Conservation (phyloP, 2,113 vertebrate genomes). For the Struthidea cinerea region DNA sequence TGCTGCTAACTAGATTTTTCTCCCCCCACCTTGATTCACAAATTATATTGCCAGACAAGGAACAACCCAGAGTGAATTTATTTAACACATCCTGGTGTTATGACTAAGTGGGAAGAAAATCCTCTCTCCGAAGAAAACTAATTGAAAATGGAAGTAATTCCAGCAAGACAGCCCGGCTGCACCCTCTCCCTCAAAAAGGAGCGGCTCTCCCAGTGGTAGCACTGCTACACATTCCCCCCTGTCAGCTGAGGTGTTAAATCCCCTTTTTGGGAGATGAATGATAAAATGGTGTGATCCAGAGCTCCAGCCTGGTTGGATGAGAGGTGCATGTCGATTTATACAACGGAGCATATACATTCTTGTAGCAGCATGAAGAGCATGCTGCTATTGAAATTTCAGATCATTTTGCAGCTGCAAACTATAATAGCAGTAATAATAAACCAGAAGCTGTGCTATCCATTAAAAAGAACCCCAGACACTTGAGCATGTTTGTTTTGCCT, state of each 20-base stretch:
- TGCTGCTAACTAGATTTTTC: slow-evolving; percentile 38
- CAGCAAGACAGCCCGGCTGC: neutral
- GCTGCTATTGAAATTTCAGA: slow-evolving; percentile 65
- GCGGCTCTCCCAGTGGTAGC: neutral
- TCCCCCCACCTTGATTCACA: slow-evolving; percentile 1
- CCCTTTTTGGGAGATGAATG: slow-evolving; percentile 24
- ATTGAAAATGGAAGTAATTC: slow-evolving; percentile 24
- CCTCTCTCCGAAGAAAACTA: slow-evolving; percentile 13
- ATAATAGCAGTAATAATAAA: slow-evolving; percentile 65
- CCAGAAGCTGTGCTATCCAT: slow-evolving; percentile 63
- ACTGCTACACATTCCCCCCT: neutral
- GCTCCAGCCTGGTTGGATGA: slow-evolving; percentile 54
- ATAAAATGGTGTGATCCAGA: slow-evolving; percentile 34
- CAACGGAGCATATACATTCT: neutral
- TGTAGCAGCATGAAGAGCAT: slow-evolving; percentile 52
- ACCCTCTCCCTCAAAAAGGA: neutral
- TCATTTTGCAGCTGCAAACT: slow-evolving; percentile 64
- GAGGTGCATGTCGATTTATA: slow-evolving; percentile 14
- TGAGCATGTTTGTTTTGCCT: slow-evolving; percentile 48
- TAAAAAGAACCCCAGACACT: slow-evolving; percentile 61
- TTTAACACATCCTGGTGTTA: slow-evolving; percentile 38
- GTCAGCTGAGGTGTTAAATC: slow-evolving; percentile 14
- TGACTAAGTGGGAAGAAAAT: slow-evolving; percentile 47
- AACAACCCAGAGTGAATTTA: slow-evolving; percentile 49
- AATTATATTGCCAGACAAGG: slow-evolving; percentile 25